Percentiles rank a stretch among this genome's conserved stretches.
Conservation (phyloP, 2,888 invertebrate genomes). For the Thymelicus lineola region DNA sequence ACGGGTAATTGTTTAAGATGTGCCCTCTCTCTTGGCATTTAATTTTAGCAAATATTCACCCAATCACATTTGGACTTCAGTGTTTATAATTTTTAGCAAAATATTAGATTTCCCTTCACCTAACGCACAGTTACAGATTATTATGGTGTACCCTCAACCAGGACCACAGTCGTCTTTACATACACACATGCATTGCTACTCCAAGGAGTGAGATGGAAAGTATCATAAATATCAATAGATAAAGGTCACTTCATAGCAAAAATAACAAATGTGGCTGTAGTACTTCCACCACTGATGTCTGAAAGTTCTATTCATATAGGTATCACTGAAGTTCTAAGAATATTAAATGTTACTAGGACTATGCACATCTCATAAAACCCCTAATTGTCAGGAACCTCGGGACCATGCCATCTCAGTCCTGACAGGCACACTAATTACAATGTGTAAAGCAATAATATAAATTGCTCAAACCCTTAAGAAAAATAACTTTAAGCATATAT, state of each 20-base stretch:
- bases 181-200: too few species aligned
- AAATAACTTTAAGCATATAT: slow-evolving; percentile 55
- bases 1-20: slow-evolving; percentile 11
- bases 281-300: neutral
- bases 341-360: neutral
- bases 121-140: too few species aligned
- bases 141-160: too few species aligned
- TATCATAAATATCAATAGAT: too few species aligned
- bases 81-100: neutral
- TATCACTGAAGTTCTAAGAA: neutral
- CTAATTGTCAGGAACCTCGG: neutral
- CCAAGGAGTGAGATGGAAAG: too few species aligned
- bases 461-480: slow-evolving; percentile 43
- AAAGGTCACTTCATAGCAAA: neutral
- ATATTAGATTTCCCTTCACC: neutral
- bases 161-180: too few species aligned
- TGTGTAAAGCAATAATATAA: slow-evolving; percentile 21
- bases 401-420: neutral
- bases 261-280: neutral
- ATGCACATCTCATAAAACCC: slow-evolving; percentile 1
- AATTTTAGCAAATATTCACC: neutral
- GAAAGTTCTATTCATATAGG: too few species aligned
- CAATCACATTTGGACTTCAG: neutral
- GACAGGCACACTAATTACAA: slow-evolving; percentile 13
- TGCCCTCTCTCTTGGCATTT: neutral